Base-by-base conservation (phyloP, 2,888 invertebrate genomes). In the Lasioglossum figueresi region DNA sequence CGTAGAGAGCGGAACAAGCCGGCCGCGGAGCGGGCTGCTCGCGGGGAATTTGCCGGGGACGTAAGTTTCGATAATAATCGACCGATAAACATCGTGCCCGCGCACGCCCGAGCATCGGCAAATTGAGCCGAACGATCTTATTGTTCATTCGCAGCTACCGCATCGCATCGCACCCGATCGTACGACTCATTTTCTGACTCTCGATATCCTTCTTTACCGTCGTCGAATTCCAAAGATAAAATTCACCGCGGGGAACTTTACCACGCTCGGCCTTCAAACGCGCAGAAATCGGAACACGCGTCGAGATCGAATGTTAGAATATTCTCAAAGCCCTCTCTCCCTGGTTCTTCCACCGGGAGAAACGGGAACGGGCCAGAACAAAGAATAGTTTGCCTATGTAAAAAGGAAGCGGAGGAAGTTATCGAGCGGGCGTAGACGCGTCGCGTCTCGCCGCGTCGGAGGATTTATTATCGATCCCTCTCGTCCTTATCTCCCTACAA, bases 381-480 rank as follows among this genome's bases (percentile, higher is more conserved):
- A 85, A 80, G 85, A 31, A 2, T n/a, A 85, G 59, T 68, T 78
- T 52, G 73, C 45, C 81, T 59, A 75, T 56, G 75, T 78, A 81
- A 85, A 80, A 80, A 78, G 85, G 81, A 85, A 79, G 48, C 75
- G 48, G 59, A 80, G 78, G 72, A 85, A 85, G 72, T 78, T 85
- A 85, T 85, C 81, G 81, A 48, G 66, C 80, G 70, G 76, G 23
- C 75, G 72, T 68, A 78, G 81, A 78, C 87, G 77, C 76, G 80
- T 78, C 86, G 79, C 76, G 76, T 78, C 87, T 77, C 78, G 80
- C 73, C 86, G 79, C 72, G 76, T 56, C 80, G 78, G 34, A 79
- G 83, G 86, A 87, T 87, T 87, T 87, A 87, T 81, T 79, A 87
- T 87, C 87, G 83, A 80, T 79, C 71, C 71, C 52, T 79, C 80